Percentiles rank a stretch among this genome's conserved stretches.
Conservation (phyloP, 2,797 vertebrate species). For the Xenopus petersii region DNA sequence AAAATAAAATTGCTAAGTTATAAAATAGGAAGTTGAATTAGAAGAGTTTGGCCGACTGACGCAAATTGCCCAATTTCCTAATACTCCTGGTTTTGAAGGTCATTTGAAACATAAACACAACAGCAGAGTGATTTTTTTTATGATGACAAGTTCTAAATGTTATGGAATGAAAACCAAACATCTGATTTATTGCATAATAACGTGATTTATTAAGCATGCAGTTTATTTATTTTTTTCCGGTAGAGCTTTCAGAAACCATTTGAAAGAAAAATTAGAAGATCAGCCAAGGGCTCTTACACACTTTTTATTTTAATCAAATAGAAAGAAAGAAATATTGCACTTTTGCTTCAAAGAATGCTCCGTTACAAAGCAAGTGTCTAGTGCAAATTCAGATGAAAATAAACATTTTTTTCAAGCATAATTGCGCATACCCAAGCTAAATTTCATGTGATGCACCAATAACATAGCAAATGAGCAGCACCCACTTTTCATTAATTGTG, state of each 20-base stretch:
- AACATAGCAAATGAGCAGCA: too few species aligned
- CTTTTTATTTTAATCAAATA: too few species aligned
- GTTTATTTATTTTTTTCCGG: constrained; percentile 5
- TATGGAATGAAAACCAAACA: constrained; percentile 24
- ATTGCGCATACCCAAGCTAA: too few species aligned
- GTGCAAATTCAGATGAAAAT: too few species aligned
- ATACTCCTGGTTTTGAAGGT: constrained; percentile 41
- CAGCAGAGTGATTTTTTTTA: constrained; percentile 22
- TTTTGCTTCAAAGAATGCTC: too few species aligned
- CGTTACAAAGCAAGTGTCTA: too few species aligned
- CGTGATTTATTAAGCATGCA: neutral
- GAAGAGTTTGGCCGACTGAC: constrained; percentile 40
- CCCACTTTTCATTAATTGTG: too few species aligned
- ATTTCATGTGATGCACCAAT: too few species aligned
- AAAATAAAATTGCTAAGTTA: constrained; percentile 48
- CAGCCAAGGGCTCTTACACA: too few species aligned
- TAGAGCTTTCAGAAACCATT: neutral
- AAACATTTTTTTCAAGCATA: too few species aligned
- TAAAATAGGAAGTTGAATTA: constrained; percentile 45
- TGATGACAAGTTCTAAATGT: constrained; percentile 40
- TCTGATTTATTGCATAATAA: constrained; percentile 31
- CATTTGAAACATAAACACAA: constrained; percentile 45
- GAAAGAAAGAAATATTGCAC: too few species aligned
- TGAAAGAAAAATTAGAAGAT: neutral
- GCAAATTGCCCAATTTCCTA: constrained; percentile 43